Evolutionary conservation across 2,113 vertebrate genomes (phyloP).

Genomic region (Macaca nemestrina): DNA sequence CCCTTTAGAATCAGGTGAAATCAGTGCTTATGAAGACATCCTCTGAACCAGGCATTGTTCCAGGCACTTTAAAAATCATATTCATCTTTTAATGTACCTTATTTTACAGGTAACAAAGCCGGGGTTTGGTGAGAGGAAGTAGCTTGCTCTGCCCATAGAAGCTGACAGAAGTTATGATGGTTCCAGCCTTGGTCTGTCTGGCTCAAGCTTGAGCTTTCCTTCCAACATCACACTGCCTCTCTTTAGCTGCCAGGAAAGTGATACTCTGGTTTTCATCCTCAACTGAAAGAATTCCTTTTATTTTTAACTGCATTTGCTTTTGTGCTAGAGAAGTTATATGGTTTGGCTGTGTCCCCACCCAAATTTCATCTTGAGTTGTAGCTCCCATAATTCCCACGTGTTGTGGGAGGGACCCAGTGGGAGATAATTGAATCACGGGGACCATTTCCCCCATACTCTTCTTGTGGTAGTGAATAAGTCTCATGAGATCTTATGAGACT

Average conservation of each 20-base stretch:
- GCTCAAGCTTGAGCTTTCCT: neutral
- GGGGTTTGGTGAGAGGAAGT: neutral
- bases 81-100: neutral
- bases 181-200: neutral
- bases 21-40: neutral
- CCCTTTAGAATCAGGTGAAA: neutral
- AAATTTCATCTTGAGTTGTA: too few relatives aligned
- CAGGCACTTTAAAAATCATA: neutral
- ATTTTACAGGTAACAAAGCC: neutral
- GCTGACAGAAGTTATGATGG: neutral
- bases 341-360: too few relatives aligned
- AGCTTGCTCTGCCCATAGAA: neutral
- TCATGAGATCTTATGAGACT: too few relatives aligned
- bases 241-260: neutral
- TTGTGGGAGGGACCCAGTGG: too few relatives aligned
- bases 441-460: too few relatives aligned
- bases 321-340: neutral
- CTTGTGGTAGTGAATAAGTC: too few relatives aligned
- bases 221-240: neutral
- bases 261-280: neutral
- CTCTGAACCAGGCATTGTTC: neutral
- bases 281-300: neutral
- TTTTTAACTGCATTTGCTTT: neutral
- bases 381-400: too few relatives aligned
- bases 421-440: too few relatives aligned